Base-by-base conservation (phyloP, 2,797 vertebrate genomes). In the Rhinichthys osculus region DNA sequence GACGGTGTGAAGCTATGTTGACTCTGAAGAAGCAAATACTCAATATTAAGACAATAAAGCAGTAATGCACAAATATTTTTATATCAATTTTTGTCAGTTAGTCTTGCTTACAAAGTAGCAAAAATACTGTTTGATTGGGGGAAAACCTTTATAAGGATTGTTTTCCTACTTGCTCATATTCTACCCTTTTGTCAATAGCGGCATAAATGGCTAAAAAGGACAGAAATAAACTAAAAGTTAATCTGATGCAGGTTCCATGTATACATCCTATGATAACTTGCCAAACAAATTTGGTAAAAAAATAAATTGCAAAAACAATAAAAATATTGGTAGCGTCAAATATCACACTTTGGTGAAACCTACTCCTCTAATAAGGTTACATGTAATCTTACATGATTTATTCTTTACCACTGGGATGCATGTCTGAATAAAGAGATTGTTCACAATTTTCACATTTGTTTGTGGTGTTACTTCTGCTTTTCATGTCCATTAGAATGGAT, bases 41-140 rank as follows among this genome's bases (percentile, higher is more conserved):
- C 10, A 9, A 33, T 80, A 80, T 64, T 64, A 83, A 33, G 19
- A 27, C 59, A 83, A 74, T 64, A 83, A 76, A 83, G 72, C 57
- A 38, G 8, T 73, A n/a, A 47, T 35, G 52, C 71, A 17, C 64
- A 47, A 21, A 23, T 69, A 38, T 64, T 64, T 62, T 64, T 47
- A 44, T 47, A 67, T 23, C 3, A 0, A 14, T 30, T 64, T 62
- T 47, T 52, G 19, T 35, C 23, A 2, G 19, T 38, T 35, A 7
- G 59, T 62, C 35, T 70, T n/a, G 35, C 1, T 23, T 80, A 47
- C 30, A 62, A 73, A 62, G 35, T 42, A 42, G 57, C 13, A 59
- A 16, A 40, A 47, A 50, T 50, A 27, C 30, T 74, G 47, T 70
- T 71, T 71, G 35, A n/a, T 21, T 42, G 19, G 35, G 16, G 52